Evolutionary conservation across 2,797 vertebrate species (phyloP), one percentile per base, ranked within the genome.

Genomic region (Nannoperca australis): DNA sequence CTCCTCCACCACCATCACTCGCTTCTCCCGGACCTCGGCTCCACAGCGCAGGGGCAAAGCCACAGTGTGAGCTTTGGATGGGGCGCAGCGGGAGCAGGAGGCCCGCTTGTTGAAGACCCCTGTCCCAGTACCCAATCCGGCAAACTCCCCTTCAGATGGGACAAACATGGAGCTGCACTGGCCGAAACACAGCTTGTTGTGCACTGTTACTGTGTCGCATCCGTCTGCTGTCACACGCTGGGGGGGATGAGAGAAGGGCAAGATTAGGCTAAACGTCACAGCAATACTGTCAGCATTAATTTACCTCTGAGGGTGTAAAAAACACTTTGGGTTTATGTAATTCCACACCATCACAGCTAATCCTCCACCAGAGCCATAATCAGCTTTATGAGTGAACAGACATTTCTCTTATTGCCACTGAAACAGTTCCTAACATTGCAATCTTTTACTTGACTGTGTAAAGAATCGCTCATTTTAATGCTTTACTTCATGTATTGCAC

Each of bases 121-220:
- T 5, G 51, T n/a, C 13, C 68, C 75, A 0, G 56, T 14, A 4
- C 32, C 70, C 34, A 30, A 32, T 17, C 66, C 83, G 1, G 62
- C 45, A 24, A 86, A 78, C 50, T 94, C 94, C 22, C 82, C 93
- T 6, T 84, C 92, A 0, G 90, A 80, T 0, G 95, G 95, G 54
- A 96, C 87, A 62, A 94, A 96, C 85, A 96, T 89, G 44, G 95
- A 96, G 88, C 87, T 94, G 94, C 95, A 96, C 89, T 95, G 94
- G 50, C 95, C 95, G 56, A 94, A 95, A 72, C 95, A 96, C 89
- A 96, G 86, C 70, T 93, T 93, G 89, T 96, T 96, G 89, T 92
- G 91, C 58, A 96, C 87, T 0, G 85, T 93, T 40, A 95, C 87
- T 0, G 91, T 69, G 64, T 92, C 80, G 20, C 95, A 96, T 59